Percentiles rank a stretch among this genome's conserved stretches.
phyloP scores from a whole-genome alignment of 2,888 invertebrate species.

The Scelioninae gen. 1 region DNA sequence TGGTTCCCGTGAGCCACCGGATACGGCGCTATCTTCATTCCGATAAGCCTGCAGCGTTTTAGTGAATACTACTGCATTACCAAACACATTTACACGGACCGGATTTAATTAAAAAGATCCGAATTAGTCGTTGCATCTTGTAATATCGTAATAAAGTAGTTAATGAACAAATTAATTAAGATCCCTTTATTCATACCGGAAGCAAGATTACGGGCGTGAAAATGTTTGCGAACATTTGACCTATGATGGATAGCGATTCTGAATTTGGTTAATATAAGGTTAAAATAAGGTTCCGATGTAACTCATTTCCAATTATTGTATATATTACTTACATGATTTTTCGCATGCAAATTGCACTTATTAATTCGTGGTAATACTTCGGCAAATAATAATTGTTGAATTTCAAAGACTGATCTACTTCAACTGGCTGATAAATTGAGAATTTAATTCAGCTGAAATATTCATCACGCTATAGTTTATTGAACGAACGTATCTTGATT shows the following conservation, averaged over 20 bases:
- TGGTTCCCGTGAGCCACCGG: conserved; percentile 74
- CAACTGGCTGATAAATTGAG: no score
- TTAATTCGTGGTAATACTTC: no score
- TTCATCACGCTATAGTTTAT: no score
- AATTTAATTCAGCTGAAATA: no score
- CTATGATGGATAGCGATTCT: not conserved
- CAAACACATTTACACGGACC: conserved; percentile 67
- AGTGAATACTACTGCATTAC: conserved; percentile 74
- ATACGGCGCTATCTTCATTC: conserved; percentile 76
- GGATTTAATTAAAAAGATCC: conserved; percentile 73
- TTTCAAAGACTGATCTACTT: no score
- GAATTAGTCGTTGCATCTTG: conserved; percentile 67
- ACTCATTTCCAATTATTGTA: not conserved
- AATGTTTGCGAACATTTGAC: not conserved
- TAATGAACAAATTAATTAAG: conserved; percentile 59
- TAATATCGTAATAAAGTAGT: conserved; percentile 58
- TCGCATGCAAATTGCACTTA: no score
- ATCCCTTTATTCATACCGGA: not conserved
- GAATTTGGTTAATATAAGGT: no score
- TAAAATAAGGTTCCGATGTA: no score
- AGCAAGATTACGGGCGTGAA: not conserved
- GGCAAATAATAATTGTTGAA: no score
- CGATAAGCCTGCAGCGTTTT: conserved; percentile 72
- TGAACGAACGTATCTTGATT: no score
- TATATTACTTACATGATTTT: no score